A percentile compares a stretch with the other conserved stretches of the same genome.
These are phyloP conservation scores for Calliopsis andreniformis DNA, from an alignment of 1,140 invertebrate genomes.

Conservation along the genomic window DNA sequence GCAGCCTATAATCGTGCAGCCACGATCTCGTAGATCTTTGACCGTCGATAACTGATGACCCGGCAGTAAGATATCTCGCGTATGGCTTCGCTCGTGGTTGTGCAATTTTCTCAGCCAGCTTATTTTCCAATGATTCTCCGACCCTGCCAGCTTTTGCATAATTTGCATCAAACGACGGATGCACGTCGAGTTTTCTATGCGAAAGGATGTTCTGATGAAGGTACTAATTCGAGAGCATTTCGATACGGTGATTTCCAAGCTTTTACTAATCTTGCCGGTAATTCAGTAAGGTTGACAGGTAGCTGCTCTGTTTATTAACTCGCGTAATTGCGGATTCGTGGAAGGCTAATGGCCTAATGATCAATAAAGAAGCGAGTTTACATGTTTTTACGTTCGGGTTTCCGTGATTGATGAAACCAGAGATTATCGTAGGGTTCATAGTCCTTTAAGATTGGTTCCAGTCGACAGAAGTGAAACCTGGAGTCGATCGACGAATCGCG, in stretches of 20 bases:
- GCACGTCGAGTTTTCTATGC: too few relatives aligned
- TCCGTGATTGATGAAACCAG: conserved; percentile 5
- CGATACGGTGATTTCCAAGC: too few relatives aligned
- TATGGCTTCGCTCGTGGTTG: background rate
- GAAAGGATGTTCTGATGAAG: too few relatives aligned
- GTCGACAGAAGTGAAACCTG: too few relatives aligned
- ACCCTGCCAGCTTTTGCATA: background rate
- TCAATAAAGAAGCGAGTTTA: conserved; percentile 41
- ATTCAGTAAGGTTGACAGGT: background rate
- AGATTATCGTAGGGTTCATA: too few relatives aligned
- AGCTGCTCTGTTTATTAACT: conserved; percentile 29
- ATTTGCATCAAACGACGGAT: conserved; percentile 12
- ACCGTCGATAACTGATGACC: background rate
- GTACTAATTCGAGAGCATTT: background rate
- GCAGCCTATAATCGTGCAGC: background rate
- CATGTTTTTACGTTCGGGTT: too few relatives aligned
- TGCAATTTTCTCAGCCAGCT: conserved; percentile 14
- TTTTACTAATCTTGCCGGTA: too few relatives aligned
- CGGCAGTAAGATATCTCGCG: background rate
- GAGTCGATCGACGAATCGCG: too few relatives aligned
- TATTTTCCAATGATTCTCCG: conserved; percentile 19
- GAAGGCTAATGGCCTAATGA: conserved; percentile 36
- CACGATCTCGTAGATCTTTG: background rate
- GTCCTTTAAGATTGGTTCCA: too few relatives aligned
- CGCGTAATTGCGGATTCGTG: conserved; percentile 54